Evolutionary conservation across 1,140 invertebrate genomes (phyloP).

Genomic region (Apis dorsata): DNA sequence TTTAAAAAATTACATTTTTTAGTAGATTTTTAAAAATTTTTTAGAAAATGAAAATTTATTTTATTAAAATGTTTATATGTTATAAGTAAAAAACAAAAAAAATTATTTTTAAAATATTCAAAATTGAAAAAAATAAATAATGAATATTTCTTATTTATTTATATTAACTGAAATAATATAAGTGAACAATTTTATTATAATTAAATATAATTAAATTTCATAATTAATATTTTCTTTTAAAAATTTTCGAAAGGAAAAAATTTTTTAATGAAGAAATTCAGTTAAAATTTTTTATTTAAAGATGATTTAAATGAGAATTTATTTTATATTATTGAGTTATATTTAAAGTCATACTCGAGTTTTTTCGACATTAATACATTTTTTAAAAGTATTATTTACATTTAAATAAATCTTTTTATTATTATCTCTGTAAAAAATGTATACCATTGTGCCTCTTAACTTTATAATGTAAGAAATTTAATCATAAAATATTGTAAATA

Average conservation of each 20-base stretch:
- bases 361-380: conserved; percentile 17
- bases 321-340: background rate
- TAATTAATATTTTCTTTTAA: background rate
- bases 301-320: background rate
- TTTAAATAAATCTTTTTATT: background rate
- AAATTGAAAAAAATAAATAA: background rate
- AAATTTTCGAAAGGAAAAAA: background rate
- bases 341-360: background rate
- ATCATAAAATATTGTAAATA: conserved; percentile 43
- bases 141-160: conserved; percentile 10
- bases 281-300: background rate
- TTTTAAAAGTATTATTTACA: background rate
- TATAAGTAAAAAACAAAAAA: background rate
- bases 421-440: conserved; percentile 38
- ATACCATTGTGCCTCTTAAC: conserved; percentile 53
- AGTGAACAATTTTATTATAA: background rate
- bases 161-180: background rate
- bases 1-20: conserved; percentile 11
- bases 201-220: background rate
- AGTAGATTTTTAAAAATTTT: background rate
- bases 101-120: conserved; percentile 13
- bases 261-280: background rate
- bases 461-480: conserved; percentile 26
- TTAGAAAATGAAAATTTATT: background rate
- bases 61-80: conserved; percentile 32